Base-by-base conservation (phyloP, 2,797 vertebrate species). In the Aldrovandia affinis region DNA sequence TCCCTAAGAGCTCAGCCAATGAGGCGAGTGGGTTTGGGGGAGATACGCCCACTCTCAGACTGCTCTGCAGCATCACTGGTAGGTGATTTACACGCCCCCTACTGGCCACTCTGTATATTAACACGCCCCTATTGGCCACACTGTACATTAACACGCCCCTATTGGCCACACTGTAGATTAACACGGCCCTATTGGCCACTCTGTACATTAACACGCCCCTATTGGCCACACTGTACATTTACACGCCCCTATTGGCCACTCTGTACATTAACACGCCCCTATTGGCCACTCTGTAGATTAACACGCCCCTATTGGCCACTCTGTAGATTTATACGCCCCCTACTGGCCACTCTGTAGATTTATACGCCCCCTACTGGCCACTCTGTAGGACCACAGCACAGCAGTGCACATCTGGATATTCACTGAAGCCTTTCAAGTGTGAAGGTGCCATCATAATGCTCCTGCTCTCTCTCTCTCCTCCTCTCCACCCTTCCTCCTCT, bases 31-130 rank as follows among this genome's bases (percentile, higher is more conserved):
- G 95, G 61, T 98, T 96, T 39, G 96, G 96, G 79, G 96, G 97
- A 0, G 97, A 97, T 61, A 97, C 96, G 0, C 97, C 97, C 9
- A 99, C 97, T 22, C 91, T 99, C 86, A 95, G 97, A 88, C 91
- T 99, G 86, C 95, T 99, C 78, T 99, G 98, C 93, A 99, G 98
- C 92, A 99, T 99, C 86, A 99, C 98, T 91, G 98, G 98, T 98
- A 92, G 82, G 89, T 78, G 52, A 61, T 25, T 0, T 30, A 47
- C 42, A 73, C n/a, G 3, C 30, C 54, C 30, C 9, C 78, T 22
- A 1, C 22, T 22, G 10, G 50, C 42, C 18, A 39, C 6, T 28
- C 2, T 70, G 15, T 65, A 3, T 2, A 15, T 3, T 14, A 10
- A 20, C 28, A 68, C 65, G 7, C 70, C 39, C 42, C 14, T 39